Evolutionary conservation across 1,140 invertebrate genomes (phyloP), one percentile per base, ranked within the genome.

Genomic region (Battus philenor): DNA sequence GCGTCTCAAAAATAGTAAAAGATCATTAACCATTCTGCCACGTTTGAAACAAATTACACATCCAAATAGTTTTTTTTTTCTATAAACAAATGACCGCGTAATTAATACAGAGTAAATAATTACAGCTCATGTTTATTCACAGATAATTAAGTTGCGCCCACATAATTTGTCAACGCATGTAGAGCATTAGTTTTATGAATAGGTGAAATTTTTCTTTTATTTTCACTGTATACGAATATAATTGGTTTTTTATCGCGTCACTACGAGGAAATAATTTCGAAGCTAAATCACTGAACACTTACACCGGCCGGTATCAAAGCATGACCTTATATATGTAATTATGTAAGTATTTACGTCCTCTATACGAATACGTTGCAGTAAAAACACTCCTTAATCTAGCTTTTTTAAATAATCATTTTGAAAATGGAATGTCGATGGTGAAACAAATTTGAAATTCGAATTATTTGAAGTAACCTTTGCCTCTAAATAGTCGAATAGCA

Each of bases 71-170:
- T n/a, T n/a, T n/a, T n/a, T n/a, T n/a, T n/a, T n/a, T n/a, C n/a
- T n/a, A n/a, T n/a, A n/a, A n/a, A n/a, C n/a, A 29, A 11, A 29
- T 15, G 7, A 1, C 8, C 31, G 13, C 31, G 10, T 17, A 33
- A 7, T 15, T 33, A n/a, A 33, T 16, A 17, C 6, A 12, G 6
- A 31, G 13, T 16, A 17, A 33, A 16, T 33, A 33, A 33, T 33
- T 33, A 33, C 15, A 4, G 13, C 13, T 10, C 16, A 9, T 36
- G 4, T 36, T 20, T 22, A 20, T 36, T 36, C 33, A 11, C n/a
- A 36, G 17, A 36, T 36, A 36, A 41, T 41, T 41, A 29, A 15
- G 38, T 29, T 26, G 38, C 38, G 38, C 26, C 38, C 15, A 29
- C 24, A 27, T 41, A 27, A 41, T 41, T 41, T 41, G 26, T 41